Percentiles rank a stretch among this genome's conserved stretches.
Evolutionary conservation across 2,113 vertebrate species (phyloP).

Genomic region (Lanius ludovicianus): DNA sequence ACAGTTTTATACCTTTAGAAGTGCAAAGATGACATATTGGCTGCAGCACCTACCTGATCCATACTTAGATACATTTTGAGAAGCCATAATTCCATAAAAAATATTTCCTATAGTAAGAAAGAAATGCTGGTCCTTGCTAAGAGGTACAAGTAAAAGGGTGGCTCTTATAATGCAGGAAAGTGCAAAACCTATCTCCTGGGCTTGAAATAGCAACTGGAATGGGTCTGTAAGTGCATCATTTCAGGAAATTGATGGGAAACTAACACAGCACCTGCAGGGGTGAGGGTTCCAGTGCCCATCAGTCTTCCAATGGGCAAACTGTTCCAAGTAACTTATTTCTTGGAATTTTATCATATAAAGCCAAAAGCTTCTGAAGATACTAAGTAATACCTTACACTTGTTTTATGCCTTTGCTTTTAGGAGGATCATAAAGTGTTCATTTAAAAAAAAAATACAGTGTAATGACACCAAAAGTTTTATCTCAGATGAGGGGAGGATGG

Average conservation of each 20-base stretch:
- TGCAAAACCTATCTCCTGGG: background rate
- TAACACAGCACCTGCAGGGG: background rate
- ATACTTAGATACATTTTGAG: background rate
- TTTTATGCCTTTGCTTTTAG: constrained; percentile 20
- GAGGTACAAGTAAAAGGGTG: background rate
- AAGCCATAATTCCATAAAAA: background rate
- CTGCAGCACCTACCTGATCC: background rate
- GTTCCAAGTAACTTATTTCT: background rate
- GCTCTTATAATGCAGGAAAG: background rate
- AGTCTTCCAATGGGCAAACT: background rate
- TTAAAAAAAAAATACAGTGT: background rate
- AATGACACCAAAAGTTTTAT: background rate
- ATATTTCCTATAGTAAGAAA: background rate
- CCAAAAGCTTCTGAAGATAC: background rate
- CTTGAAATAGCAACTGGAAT: background rate
- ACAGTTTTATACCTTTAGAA: background rate
- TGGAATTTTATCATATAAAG: constrained; percentile 20
- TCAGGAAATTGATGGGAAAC: background rate
- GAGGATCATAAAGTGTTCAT: background rate
- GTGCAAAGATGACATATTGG: background rate
- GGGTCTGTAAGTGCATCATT: background rate
- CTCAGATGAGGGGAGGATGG: background rate
- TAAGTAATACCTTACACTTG: background rate
- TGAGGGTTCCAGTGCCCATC: background rate
- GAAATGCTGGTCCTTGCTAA: background rate